Evolutionary conservation across 2,888 invertebrate species (phyloP).

Genomic region (Xestia sexstrigata): DNA sequence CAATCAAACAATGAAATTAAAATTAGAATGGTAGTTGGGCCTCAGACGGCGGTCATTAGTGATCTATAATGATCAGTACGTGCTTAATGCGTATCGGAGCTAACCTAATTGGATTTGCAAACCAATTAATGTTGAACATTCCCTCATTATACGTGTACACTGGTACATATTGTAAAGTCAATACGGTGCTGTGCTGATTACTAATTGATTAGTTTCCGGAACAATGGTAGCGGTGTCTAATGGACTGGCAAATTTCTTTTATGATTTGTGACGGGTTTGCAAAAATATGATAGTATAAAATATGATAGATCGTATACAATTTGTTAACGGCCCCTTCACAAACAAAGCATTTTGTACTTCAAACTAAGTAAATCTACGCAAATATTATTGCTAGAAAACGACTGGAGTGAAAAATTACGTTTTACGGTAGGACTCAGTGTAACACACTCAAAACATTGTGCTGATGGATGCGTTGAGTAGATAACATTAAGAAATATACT

Average conservation of each 20-base stretch:
- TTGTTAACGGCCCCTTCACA: background rate
- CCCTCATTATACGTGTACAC: conserved; percentile 82
- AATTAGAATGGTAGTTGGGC: conserved; percentile 49
- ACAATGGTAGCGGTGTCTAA: conserved; percentile 44
- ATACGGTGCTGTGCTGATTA: conserved; percentile 76
- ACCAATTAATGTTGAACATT: conserved; percentile 88
- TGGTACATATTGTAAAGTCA: conserved; percentile 84
- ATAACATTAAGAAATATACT: too few species aligned
- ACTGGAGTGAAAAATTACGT: too few species aligned
- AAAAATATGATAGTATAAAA: background rate
- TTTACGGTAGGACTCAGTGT: too few species aligned
- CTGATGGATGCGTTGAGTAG: too few species aligned
- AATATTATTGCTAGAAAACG: too few species aligned
- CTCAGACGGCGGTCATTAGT: conserved; percentile 82
- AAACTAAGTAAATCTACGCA: too few species aligned
- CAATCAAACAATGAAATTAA: conserved; percentile 49
- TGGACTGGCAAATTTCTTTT: conserved; percentile 14
- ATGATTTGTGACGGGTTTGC: background rate
- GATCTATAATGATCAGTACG: conserved; percentile 86
- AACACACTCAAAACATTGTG: too few species aligned
- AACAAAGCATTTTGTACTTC: too few species aligned
- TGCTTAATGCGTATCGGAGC: conserved; percentile 85
- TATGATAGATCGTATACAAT: background rate
- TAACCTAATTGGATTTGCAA: conserved; percentile 88
- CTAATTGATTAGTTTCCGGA: conserved; percentile 82